Evolutionary conservation across 2,113 vertebrate species (phyloP).

Genomic region (Coryphaenoides rupestris): DNA sequence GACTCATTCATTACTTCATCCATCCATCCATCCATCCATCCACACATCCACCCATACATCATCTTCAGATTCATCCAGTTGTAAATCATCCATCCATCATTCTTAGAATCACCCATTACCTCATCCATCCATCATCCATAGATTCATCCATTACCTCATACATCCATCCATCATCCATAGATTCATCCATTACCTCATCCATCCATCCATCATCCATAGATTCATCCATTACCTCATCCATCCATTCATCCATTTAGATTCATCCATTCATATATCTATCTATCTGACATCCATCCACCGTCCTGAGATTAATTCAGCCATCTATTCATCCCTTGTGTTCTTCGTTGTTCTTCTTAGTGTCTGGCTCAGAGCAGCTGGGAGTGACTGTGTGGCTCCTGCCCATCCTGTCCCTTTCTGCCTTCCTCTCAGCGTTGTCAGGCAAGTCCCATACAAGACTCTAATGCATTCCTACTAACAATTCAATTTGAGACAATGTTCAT

Average conservation of each 20-base stretch:
- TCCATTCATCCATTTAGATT: neutral
- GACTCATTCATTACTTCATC: too few relatives aligned
- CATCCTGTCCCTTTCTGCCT: constrained; percentile 21
- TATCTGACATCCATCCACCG: neutral
- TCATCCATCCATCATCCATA: neutral
- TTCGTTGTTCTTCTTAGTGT: neutral
- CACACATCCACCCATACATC: too few relatives aligned
- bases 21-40: too few relatives aligned
- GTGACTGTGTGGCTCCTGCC: constrained; percentile 22
- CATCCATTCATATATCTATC: neutral
- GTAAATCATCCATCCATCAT: too few relatives aligned
- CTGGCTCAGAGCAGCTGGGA: constrained; percentile 21
- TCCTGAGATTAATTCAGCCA: neutral
- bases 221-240: neutral
- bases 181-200: neutral
- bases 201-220: constrained; percentile 2
- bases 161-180: too few relatives aligned
- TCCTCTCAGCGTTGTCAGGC: neutral
- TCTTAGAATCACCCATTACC: too few relatives aligned
- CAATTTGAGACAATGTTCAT: too few relatives aligned
- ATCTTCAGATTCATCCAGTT: too few relatives aligned
- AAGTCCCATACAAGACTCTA: neutral
- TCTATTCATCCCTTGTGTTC: constrained; percentile 2
- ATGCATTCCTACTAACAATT: too few relatives aligned
- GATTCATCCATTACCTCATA: neutral